Base-by-base conservation (phyloP, 2,888 invertebrate species). In the Apamea epomidion region DNA sequence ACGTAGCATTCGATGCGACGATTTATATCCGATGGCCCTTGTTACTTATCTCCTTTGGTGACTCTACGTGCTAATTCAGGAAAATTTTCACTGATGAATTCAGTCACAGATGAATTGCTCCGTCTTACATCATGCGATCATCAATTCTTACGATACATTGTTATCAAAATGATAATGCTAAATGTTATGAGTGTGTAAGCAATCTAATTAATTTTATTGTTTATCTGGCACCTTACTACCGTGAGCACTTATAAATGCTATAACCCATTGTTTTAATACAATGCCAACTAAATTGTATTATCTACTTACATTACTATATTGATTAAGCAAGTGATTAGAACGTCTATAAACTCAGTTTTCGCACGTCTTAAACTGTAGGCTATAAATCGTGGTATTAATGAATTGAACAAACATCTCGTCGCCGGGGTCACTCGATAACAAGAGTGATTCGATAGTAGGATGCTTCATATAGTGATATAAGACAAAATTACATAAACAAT, bases 401-500 rank as follows among this genome's bases (percentile, higher is more conserved):
- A 94, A 95, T 94, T 94, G 93, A 92, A 91, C 92, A 94, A 94
- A 94, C 92, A 93, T 91, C 90, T 84, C 87, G 93, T 92, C 91
- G 92, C 88, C 94, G 93, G 94, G 94, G 94, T 94, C 94, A 94
- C 67, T 86, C 80, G 94, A 93, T 95, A 94, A 92, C 92, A 89
- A 90, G 87, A 88, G 82, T 82, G 90, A 92, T 92, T 88, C 89
- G 88, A 91, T 92, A 91, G 90, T 90, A 88, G 90, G 90, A 90
- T 87, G 85, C 58, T 82, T 80, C 71, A 72, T 81, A 83, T 67
- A 74, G 77, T 74, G 74, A 76, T 82, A 83, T 82, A 83, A 86
- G 81, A 84, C 76, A 71, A 86, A 85, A 85, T 85, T 83, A 84
- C 76, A 87, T 84, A 87, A 89, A 83, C 81, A 87, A 87, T 82